These are phyloP conservation scores for Sebastes umbrosus DNA, from an alignment of 2,797 vertebrate genomes.

Conservation along the genomic window DNA sequence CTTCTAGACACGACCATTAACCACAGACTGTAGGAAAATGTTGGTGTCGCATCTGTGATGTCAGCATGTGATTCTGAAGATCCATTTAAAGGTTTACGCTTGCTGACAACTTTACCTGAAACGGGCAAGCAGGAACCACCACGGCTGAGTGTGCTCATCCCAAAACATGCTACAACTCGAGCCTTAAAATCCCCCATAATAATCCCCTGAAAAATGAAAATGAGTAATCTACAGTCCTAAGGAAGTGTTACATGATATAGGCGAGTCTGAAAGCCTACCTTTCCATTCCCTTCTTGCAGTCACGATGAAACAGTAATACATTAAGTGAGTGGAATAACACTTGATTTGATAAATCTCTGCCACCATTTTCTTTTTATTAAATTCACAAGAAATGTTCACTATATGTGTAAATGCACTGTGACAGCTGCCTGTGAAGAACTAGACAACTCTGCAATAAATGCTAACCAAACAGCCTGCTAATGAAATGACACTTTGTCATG, in stretches of 20 bases:
- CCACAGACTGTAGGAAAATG: background rate
- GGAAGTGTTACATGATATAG: background rate
- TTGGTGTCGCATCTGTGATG: background rate
- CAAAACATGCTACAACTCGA: background rate
- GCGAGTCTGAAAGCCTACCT: background rate
- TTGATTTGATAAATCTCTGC: background rate
- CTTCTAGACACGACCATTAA: too few relatives aligned
- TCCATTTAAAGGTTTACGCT: background rate
- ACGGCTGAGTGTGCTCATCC: constrained; percentile 8
- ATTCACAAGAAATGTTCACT: background rate
- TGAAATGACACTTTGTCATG: constrained; percentile 8
- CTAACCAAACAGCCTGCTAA: background rate
- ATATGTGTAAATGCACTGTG: constrained; percentile 14
- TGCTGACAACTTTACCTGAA: background rate
- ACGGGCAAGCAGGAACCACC: background rate
- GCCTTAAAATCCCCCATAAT: constrained; percentile 24
- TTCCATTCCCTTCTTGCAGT: background rate
- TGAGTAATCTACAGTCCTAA: background rate
- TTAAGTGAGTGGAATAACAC: background rate
- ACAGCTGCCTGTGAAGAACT: background rate
- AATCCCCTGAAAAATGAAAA: background rate
- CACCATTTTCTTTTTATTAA: background rate
- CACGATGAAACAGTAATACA: background rate
- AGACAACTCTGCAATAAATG: background rate
- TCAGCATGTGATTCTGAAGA: background rate